phyloP scores from a whole-genome alignment of 2,113 vertebrate genomes.

The Malurus alboscapulatus region DNA sequence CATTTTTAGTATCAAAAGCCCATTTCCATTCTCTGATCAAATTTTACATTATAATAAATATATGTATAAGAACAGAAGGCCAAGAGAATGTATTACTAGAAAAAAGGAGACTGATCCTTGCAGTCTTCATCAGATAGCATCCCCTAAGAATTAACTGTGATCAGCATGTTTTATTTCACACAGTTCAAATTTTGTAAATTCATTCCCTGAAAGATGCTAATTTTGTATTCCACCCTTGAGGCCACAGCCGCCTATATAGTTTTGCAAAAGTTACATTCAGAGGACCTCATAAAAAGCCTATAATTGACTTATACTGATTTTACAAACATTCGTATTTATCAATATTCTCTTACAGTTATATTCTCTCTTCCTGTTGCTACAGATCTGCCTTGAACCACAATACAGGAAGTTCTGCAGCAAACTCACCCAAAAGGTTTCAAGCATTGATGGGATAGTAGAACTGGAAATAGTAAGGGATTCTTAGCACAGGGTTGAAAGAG shows the following conservation, averaged over 20 bases:
- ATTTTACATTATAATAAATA: background rate
- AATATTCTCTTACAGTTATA: background rate
- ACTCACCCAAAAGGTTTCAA: background rate
- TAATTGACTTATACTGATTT: background rate
- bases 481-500: background rate
- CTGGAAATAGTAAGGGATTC: background rate
- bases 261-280: background rate
- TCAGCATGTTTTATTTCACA: background rate
- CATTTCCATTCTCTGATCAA: background rate
- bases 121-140: background rate
- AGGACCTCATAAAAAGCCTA: background rate
- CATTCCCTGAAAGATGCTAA: background rate
- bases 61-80: background rate
- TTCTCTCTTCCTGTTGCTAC: background rate
- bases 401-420: background rate
- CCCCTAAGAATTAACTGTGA: background rate
- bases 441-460: background rate
- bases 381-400: background rate
- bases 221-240: background rate
- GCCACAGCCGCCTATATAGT: background rate
- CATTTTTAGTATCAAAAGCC: background rate
- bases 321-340: background rate
- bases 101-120: background rate
- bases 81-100: background rate
- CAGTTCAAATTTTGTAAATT: background rate